Evolutionary conservation across 2,797 vertebrate species (phyloP).

Genomic region (Artibeus lituratus): DNA sequence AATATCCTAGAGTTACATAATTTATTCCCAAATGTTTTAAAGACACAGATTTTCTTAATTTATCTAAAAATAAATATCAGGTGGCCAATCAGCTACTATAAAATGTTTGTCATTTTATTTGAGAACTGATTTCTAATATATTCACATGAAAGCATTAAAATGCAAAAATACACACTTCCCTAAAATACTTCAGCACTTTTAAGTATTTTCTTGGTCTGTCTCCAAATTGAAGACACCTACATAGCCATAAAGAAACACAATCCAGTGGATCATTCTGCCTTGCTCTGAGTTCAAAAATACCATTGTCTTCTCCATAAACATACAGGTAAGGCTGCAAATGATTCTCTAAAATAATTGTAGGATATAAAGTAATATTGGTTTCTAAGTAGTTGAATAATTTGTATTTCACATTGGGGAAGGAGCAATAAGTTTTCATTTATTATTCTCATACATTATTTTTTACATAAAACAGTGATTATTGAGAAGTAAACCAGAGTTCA

Average conservation of each 20-base stretch:
- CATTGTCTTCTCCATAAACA: neutral
- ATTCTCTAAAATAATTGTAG: neutral
- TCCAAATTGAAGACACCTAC: neutral
- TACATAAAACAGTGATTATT: neutral
- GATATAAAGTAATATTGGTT: neutral
- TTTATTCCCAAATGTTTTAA: conserved; percentile 45
- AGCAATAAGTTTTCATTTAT: neutral
- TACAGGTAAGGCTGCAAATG: neutral
- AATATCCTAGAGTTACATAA: neutral
- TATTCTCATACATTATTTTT: neutral
- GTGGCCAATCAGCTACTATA: neutral
- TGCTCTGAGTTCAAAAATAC: neutral
- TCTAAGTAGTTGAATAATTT: neutral
- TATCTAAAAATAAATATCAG: neutral
- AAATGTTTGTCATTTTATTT: neutral
- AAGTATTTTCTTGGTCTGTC: neutral
- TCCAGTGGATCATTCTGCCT: neutral
- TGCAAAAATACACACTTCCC: neutral
- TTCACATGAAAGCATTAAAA: neutral
- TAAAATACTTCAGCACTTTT: neutral
- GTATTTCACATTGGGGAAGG: neutral
- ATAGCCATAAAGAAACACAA: neutral
- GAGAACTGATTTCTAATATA: neutral
- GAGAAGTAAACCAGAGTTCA: neutral
- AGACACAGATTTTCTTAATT: neutral